These are phyloP conservation scores for Cardiocondyla obscurior DNA, from an alignment of 1,140 invertebrate species.

Conservation along the genomic window DNA sequence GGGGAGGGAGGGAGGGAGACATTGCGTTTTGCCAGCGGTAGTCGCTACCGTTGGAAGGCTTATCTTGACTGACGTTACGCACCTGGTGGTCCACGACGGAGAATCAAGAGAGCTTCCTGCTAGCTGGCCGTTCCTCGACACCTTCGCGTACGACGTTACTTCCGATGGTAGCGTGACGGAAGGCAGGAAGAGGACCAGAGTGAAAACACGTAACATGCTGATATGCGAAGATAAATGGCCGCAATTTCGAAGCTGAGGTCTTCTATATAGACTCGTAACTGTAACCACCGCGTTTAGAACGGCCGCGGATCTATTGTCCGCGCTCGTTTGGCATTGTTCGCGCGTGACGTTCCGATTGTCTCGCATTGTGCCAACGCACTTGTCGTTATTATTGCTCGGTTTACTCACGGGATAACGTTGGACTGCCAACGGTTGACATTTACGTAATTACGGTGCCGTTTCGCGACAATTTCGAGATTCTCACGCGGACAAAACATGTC, in stretches of 20 bases:
- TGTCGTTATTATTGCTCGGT: not conserved
- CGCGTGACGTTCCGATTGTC: not conserved
- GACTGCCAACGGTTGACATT: not conserved
- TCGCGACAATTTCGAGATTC: not conserved
- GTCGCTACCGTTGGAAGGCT: not conserved
- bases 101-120: slow-evolving; percentile 10
- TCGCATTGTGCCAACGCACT: not conserved
- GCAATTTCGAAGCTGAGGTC: slow-evolving; percentile 6
- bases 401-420: not conserved
- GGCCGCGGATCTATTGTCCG: slow-evolving; percentile 62
- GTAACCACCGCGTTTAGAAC: slow-evolving; percentile 62
- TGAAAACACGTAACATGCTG: slow-evolving; percentile 67
- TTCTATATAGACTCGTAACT: slow-evolving; percentile 81
- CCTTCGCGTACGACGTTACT: slow-evolving; percentile 76
- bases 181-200: slow-evolving; percentile 60
- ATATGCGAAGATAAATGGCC: slow-evolving; percentile 68
- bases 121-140: slow-evolving; percentile 76
- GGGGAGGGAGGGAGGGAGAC: too few relatives aligned
- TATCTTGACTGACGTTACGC: slow-evolving; percentile 9
- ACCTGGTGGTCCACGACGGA: slow-evolving; percentile 64
- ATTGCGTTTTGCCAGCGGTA: not conserved
- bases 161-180: slow-evolving; percentile 58
- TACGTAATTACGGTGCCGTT: not conserved
- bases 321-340: not conserved
- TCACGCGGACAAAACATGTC: slow-evolving; percentile 62